Evolutionary conservation across 2,113 vertebrate genomes (phyloP).

Genomic region (Pedionomus torquatus): DNA sequence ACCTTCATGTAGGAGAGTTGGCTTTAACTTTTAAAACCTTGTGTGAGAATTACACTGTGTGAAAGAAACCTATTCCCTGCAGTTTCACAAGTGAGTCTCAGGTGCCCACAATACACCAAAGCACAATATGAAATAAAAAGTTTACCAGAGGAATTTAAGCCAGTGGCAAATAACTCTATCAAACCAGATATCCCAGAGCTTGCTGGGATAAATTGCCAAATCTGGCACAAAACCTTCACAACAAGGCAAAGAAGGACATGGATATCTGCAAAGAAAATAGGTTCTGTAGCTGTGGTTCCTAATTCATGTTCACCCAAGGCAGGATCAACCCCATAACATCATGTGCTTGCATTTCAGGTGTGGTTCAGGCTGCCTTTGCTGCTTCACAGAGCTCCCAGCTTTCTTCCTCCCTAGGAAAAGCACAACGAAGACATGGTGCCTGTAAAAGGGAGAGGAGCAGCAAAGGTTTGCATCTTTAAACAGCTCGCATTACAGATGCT

Average conservation of each 20-base stretch:
- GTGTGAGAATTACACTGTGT: slow-evolving; percentile 59
- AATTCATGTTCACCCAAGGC: background rate
- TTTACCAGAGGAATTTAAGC: slow-evolving; percentile 38
- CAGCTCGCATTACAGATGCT: background rate
- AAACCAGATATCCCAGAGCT: background rate
- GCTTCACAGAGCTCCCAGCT: rapidly evolving
- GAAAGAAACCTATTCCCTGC: slow-evolving; percentile 56
- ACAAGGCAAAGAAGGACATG: background rate
- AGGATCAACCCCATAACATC: background rate
- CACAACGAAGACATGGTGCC: rapidly evolving
- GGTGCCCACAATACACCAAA: slow-evolving; percentile 47
- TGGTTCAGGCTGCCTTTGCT: background rate
- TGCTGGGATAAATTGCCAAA: background rate
- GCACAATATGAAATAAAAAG: slow-evolving; percentile 37
- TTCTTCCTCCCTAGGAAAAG: background rate
- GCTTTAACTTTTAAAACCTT: slow-evolving; percentile 66
- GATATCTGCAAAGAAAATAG: background rate
- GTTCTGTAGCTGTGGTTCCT: background rate
- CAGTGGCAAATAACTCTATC: background rate
- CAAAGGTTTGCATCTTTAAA: background rate
- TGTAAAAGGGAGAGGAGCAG: background rate
- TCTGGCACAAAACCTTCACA: background rate
- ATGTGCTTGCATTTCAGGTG: background rate
- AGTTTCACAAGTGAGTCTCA: slow-evolving; percentile 69
- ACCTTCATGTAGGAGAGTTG: slow-evolving; percentile 60